Base-by-base conservation (phyloP, 2,113 vertebrate genomes). In the Larimichthys crocea region DNA sequence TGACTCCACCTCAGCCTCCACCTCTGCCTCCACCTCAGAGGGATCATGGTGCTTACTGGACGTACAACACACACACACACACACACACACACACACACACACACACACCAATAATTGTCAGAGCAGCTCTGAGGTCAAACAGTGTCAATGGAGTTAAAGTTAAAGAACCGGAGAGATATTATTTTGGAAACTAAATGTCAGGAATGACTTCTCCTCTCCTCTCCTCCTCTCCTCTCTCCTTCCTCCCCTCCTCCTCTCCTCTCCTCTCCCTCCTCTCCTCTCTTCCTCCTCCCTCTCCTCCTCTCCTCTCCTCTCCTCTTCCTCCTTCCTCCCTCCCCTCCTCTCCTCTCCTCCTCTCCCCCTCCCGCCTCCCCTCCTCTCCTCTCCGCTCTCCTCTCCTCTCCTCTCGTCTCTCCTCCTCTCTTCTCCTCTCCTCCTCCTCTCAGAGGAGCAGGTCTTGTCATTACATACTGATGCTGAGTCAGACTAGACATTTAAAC, bases 381-480 rank as follows among this genome's bases (percentile, higher is more conserved):
- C 19, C 10, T 24, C 35, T 56, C 16, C 29, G n/a, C n/a, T n/a
- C n/a, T n/a, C n/a, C 17, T 48, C 31, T 12, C 46, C 5, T 35
- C 29, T 20, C 19, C 10, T 24, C 35, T 56, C 16, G n/a, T n/a
- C n/a, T n/a, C n/a, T n/a, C n/a, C n/a, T n/a, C n/a, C n/a, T n/a
- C 29, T n/a, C 8, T 14, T 48, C 31, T 12, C 46, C 5, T 35
- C 29, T 20, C 19, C 10, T 24, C 35, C 29, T n/a, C 40, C 79
- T 68, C 87, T 86, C 80, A 46, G 74, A 81, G 87, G 89, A 87
- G 29, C 73, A 71, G 68, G 24, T 83, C 63, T 35, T 24, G 71
- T 55, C 70, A 78, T 85, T 76, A 83, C 46, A 70, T 44, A 44
- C 59, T 46, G 9, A 68, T 60, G 81, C 85, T 86, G 90, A 91